Evolutionary conservation across 2,888 invertebrate genomes (phyloP).

Genomic region (Octodonta nipae): DNA sequence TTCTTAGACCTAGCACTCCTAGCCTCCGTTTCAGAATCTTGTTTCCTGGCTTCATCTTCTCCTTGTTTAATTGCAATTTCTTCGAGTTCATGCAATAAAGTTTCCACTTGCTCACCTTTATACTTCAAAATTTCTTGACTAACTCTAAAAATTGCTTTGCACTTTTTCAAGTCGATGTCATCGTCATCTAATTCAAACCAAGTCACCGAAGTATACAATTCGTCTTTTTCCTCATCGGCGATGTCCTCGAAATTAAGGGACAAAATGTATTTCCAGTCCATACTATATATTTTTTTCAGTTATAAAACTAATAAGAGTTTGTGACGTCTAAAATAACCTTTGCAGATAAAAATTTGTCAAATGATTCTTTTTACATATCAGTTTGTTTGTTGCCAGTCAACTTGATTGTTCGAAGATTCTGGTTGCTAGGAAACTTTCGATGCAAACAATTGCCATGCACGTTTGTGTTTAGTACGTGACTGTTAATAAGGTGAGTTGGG

Average conservation of each 20-base stretch:
- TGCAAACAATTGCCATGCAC: too few relatives aligned
- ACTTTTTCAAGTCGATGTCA: constrained; percentile 42
- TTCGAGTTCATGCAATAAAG: constrained; percentile 39
- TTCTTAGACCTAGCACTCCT: constrained; percentile 27
- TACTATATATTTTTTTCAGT: too few relatives aligned
- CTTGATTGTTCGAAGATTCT: too few relatives aligned
- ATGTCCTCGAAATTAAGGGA: constrained; percentile 43
- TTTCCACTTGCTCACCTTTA: constrained; percentile 53
- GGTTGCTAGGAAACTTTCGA: too few relatives aligned
- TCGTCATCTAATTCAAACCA: constrained; percentile 47
- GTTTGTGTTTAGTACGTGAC: too few relatives aligned
- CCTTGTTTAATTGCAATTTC: constrained; percentile 38
- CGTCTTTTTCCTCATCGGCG: constrained; percentile 48
- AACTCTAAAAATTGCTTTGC: constrained; percentile 44
- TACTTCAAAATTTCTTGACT: constrained; percentile 55
- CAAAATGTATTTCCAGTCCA: constrained; percentile 47
- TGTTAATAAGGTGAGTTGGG: too few relatives aligned
- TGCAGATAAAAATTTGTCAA: too few relatives aligned
- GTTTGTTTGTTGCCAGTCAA: too few relatives aligned
- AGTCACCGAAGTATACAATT: constrained; percentile 46
- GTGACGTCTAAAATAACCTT: too few relatives aligned
- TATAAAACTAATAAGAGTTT: constrained; percentile 2
- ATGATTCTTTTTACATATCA: too few relatives aligned
- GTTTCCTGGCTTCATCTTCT: constrained; percentile 31
- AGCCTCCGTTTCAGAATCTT: constrained; percentile 28